These are phyloP conservation scores for Pipra filicauda DNA, from an alignment of 2,113 vertebrate genomes.

Conservation along the genomic window DNA sequence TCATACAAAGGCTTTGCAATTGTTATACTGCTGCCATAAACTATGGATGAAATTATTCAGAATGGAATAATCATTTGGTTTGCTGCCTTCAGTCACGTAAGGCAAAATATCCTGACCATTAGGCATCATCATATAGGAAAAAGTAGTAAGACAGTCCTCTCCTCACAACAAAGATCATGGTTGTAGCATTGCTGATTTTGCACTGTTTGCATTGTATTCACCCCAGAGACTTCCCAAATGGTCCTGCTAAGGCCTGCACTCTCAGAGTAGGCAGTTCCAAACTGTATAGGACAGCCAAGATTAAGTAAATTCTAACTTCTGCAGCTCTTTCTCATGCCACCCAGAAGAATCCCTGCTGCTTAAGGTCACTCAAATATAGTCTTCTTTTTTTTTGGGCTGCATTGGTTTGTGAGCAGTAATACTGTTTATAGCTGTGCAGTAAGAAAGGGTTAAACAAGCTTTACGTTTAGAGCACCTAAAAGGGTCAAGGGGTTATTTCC, in stretches of 20 bases:
- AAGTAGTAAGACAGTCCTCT: background rate
- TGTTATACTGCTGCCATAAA: background rate
- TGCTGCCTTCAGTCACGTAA: background rate
- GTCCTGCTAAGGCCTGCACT: background rate
- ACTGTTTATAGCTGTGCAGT: background rate
- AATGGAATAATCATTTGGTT: background rate
- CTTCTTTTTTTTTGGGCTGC: background rate
- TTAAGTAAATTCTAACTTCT: background rate
- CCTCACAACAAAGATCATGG: background rate
- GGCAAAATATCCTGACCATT: background rate
- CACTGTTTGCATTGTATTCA: background rate
- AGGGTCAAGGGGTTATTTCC: conserved; percentile 60
- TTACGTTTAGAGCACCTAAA: conserved; percentile 33
- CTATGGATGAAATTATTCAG: background rate
- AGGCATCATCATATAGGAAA: background rate
- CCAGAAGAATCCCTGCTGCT: background rate
- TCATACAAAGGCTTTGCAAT: background rate
- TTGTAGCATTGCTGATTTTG: background rate
- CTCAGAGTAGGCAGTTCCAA: background rate
- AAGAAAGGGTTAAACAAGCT: conserved; percentile 52
- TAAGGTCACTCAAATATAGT: background rate
- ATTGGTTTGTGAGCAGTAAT: background rate
- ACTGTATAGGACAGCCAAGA: background rate
- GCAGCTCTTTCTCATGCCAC: background rate
- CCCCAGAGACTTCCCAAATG: background rate